These are phyloP conservation scores for Pyralis farinalis DNA, from an alignment of 2,888 invertebrate genomes.

Conservation along the genomic window DNA sequence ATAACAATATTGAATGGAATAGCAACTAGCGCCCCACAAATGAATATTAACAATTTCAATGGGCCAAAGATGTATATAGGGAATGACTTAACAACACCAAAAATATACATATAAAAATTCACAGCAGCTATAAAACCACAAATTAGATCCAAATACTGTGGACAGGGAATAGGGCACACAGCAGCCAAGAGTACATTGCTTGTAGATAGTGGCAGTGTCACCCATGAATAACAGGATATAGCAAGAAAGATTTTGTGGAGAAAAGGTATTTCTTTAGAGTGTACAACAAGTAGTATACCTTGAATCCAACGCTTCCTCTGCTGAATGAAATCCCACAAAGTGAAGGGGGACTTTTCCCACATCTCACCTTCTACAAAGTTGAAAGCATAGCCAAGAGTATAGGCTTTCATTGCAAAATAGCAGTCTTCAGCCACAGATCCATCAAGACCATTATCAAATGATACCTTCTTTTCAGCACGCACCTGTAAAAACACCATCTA, in stretches of 20 bases:
- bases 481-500: constrained; percentile 81
- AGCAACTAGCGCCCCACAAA: constrained; percentile 92
- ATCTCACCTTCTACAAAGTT: constrained; percentile 99
- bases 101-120: constrained; percentile 98
- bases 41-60: constrained; percentile 88
- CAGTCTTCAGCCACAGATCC: constrained; percentile 99
- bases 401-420: constrained; percentile 98
- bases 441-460: constrained; percentile 97
- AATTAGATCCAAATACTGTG: constrained; percentile 89
- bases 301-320: constrained; percentile 98
- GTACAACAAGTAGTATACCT: constrained; percentile 93
- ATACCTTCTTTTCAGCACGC: constrained; percentile 93
- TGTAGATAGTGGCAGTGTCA: constrained; percentile 95
- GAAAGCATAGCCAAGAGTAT: constrained; percentile 93
- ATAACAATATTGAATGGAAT: constrained; percentile 97
- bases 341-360: constrained; percentile 99
- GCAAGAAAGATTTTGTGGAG: constrained; percentile 90
- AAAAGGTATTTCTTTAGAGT: constrained; percentile 90
- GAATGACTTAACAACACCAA: constrained; percentile 98
- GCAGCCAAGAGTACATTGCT: constrained; percentile 93
- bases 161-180: constrained; percentile 93
- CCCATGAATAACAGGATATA: constrained; percentile 97
- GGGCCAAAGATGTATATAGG: constrained; percentile 93
- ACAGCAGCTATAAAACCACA: constrained; percentile 96
- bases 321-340: constrained; percentile 96